Conservation (phyloP, 1,140 invertebrate genomes). For the Drosophila fuyamai region DNA sequence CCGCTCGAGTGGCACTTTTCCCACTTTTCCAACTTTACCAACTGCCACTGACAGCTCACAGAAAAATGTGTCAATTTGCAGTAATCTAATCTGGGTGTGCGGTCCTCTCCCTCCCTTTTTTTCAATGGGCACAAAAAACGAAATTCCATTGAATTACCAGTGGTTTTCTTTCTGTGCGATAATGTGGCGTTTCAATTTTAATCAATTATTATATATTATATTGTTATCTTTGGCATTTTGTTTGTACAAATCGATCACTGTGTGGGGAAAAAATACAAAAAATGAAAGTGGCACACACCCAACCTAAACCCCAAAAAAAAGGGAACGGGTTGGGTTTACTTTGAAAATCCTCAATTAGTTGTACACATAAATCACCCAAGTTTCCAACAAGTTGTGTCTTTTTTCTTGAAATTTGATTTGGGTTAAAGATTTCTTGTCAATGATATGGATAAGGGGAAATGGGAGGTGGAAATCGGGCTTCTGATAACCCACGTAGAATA, state of each 20-base stretch:
- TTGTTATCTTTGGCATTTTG: conserved; percentile 66
- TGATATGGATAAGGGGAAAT: conserved; percentile 14
- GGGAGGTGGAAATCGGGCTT: not conserved
- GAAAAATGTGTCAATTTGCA: conserved; percentile 79
- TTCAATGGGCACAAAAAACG: conserved; percentile 21
- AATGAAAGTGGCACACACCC: conserved; percentile 67
- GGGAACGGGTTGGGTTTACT: conserved; percentile 15
- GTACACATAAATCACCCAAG: conserved; percentile 63
- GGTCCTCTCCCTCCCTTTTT: conserved; percentile 39
- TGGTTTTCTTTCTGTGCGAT: conserved; percentile 41
- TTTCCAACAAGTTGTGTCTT: conserved; percentile 42
- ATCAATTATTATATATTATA: conserved; percentile 73
- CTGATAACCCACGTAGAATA: conserved; percentile 3
- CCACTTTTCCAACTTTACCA: conserved; percentile 33
- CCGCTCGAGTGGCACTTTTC: conserved; percentile 35
- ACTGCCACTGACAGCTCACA: conserved; percentile 46
- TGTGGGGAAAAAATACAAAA: not conserved
- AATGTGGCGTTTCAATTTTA: conserved; percentile 57
- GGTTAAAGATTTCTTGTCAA: conserved; percentile 63
- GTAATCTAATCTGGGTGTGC: conserved; percentile 79
- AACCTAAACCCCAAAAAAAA: no score
- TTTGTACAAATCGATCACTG: conserved; percentile 76
- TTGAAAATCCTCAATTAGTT: conserved; percentile 69
- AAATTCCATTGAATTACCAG: conserved; percentile 62
- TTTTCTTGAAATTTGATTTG: conserved; percentile 50